These are phyloP conservation scores for Acanthosoma haemorrhoidale DNA, from an alignment of 2,888 invertebrate genomes.

Conservation along the genomic window DNA sequence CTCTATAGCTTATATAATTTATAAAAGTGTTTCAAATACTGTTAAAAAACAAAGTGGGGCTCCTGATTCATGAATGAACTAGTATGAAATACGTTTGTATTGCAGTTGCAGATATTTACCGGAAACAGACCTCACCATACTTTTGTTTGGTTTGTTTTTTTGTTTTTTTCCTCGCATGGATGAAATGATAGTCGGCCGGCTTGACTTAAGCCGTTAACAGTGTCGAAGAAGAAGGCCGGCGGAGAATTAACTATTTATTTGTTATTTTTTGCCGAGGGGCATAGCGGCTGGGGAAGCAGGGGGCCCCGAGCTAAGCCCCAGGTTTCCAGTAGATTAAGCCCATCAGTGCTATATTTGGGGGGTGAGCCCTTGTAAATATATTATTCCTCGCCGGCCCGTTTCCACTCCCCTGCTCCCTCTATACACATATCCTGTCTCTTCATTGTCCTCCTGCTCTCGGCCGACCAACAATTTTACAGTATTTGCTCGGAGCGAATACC, in stretches of 20 bases:
- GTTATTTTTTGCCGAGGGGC: constrained; percentile 1
- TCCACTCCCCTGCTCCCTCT: not conserved
- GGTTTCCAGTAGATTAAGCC: constrained; percentile 5
- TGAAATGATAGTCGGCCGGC: no score
- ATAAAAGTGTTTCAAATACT: no score
- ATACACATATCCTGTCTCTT: constrained; percentile 7
- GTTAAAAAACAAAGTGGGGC: no score
- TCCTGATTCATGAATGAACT: no score
- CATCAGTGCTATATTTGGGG: constrained; percentile 6
- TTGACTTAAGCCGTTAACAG: no score
- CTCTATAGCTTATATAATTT: no score
- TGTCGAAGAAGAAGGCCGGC: not conserved
- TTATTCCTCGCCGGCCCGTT: not conserved
- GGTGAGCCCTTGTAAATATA: constrained; percentile 1
- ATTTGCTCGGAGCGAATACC: not conserved
- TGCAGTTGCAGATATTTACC: no score
- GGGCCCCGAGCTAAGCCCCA: constrained; percentile 10
- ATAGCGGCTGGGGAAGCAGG: not conserved
- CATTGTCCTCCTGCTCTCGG: no score
- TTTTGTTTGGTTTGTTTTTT: no score
- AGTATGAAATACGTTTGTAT: no score
- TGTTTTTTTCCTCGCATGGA: no score
- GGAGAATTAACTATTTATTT: not conserved
- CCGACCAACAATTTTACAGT: not conserved
- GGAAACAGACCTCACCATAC: no score